phyloP scores from a whole-genome alignment of 2,797 vertebrate species.

The Loris lydekkerianus region DNA sequence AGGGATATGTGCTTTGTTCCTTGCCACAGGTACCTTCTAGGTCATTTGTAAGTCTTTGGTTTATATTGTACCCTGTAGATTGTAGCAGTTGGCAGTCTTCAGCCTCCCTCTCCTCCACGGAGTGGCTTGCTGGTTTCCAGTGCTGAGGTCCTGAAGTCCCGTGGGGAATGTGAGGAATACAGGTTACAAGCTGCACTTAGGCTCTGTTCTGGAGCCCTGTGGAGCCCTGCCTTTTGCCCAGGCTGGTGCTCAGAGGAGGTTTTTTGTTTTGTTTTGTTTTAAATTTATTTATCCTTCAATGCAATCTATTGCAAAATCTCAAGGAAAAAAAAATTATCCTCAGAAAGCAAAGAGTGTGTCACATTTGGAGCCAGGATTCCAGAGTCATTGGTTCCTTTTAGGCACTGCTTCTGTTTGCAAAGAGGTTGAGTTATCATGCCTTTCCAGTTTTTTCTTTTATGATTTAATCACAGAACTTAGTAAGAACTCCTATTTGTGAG shows the following conservation, averaged over 20 bases:
- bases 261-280: neutral
- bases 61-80: neutral
- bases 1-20: neutral
- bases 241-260: neutral
- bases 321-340: neutral
- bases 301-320: slow-evolving; percentile 39
- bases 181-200: neutral
- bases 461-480: slow-evolving; percentile 17
- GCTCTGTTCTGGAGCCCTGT: neutral
- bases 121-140: neutral
- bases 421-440: neutral
- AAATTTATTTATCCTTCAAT: neutral
- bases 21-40: neutral
- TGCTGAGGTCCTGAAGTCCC: neutral
- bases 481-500: slow-evolving; percentile 38
- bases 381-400: neutral
- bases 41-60: neutral
- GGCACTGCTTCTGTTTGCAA: neutral
- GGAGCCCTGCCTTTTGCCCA: neutral
- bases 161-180: neutral
- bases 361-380: slow-evolving; percentile 19
- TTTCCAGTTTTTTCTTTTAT: neutral
- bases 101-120: neutral
- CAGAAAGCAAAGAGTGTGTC: neutral
- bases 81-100: neutral